Evolutionary conservation across 2,888 invertebrate species (phyloP), one percentile per base, ranked within the genome.

Genomic region (Timandra comae): DNA sequence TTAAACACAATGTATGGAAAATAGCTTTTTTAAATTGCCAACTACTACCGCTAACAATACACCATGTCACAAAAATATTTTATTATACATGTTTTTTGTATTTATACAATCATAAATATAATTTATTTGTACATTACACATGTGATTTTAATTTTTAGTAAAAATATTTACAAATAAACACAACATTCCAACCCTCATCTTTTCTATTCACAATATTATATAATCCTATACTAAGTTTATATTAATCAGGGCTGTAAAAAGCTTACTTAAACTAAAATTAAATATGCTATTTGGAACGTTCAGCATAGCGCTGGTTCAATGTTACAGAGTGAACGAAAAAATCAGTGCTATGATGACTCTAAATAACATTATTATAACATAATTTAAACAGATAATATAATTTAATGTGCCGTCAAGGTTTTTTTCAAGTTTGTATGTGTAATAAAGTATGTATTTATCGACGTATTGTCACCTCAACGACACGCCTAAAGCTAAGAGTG

Each of bases 41-140:
- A 62, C 62, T 64, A 69, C 61, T 46, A 55, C 57, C 59, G 46
- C 57, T 64, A 62, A 61, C 58, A 63, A 58, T 68, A 80, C 80
- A 81, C 67, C 81, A 78, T 79, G 81, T 81, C 84, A 80, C 80
- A 80, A 84, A 76, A 84, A 79, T 80, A 81, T 74, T 72, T 61
- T 5, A 64, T 62, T 73, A 71, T 74, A 67, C 71, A 74, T 53
- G 52, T 63, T 65, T 71, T 63, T 74, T 71, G 72, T 70, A 10
- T 69, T 58, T 61, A 67, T 66, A 71, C 59, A 73, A 68, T 69
- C 56, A 75, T 75, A 78, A 75, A 76, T 79, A 78, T 77, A 72
- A 71, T 21, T 72, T 52, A 73, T 84, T 81, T 82, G 81, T 82
- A 84, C 81, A 81, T 80, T 73, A 72, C 68, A 71, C 62, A 43